phyloP scores from a whole-genome alignment of 2,888 invertebrate species.

The Monoplex corrugatus region DNA sequence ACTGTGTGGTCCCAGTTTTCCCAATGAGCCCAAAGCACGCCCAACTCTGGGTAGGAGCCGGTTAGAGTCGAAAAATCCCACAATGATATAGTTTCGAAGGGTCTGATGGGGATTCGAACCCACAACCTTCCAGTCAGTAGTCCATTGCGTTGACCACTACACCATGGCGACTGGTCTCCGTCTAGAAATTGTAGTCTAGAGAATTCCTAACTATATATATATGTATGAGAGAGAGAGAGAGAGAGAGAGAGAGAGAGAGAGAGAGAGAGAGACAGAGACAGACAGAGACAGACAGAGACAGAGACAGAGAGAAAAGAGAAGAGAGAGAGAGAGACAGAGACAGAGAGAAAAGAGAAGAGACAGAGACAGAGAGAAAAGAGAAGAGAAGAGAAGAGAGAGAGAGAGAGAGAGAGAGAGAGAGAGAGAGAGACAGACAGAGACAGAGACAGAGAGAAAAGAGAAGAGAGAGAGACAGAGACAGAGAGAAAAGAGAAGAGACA shows the following conservation, averaged over 20 bases:
- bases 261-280: not conserved
- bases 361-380: not conserved
- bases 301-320: not conserved
- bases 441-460: not conserved
- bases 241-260: not conserved
- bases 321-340: not conserved
- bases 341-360: not conserved
- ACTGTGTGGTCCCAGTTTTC: no score
- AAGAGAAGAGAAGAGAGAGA: not conserved
- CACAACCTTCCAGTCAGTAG: no score
- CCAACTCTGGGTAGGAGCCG: no score
- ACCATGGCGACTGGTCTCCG: no score
- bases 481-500: not conserved
- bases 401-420: constrained; percentile 33
- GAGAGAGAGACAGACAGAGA: constrained; percentile 11
- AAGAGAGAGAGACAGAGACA: not conserved
- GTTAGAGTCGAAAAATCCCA: no score
- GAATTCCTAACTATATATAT: not conserved
- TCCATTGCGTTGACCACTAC: no score
- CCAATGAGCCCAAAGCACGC: no score
- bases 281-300: not conserved
- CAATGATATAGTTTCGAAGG: no score
- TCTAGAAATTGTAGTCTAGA: no score
- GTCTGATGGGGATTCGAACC: no score
- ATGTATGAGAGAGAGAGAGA: not conserved